phyloP scores from a whole-genome alignment of 2,888 invertebrate species.

The Drosophila austrosaltans region DNA sequence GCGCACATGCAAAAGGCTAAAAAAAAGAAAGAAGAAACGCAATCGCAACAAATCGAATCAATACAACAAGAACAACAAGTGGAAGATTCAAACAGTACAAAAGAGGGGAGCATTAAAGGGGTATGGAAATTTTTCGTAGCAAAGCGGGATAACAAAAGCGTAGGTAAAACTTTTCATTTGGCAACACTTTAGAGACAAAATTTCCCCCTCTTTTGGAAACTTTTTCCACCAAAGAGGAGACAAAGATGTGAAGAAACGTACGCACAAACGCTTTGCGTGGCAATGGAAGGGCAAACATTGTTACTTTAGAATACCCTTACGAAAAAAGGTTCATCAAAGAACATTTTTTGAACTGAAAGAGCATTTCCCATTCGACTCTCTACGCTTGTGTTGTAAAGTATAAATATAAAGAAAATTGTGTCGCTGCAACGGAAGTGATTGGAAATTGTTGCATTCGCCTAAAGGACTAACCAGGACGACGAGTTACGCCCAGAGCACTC shows the following conservation, averaged over 20 bases:
- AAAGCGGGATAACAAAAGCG: conserved; percentile 54
- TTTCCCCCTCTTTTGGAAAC: conserved; percentile 29
- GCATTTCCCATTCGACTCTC: conserved; percentile 1
- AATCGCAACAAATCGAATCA: conserved; percentile 78
- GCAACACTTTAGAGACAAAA: conserved; percentile 65
- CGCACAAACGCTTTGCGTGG: conserved; percentile 32
- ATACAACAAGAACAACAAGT: conserved; percentile 45
- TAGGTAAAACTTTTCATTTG: conserved; percentile 70
- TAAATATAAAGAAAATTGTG: conserved; percentile 72
- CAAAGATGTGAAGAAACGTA: conserved; percentile 6
- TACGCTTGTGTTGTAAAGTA: conserved; percentile 53
- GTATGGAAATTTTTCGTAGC: neutral
- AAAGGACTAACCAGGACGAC: conserved; percentile 32
- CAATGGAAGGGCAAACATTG: neutral
- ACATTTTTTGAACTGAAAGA: neutral
- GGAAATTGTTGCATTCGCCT: conserved; percentile 75
- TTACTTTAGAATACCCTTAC: neutral
- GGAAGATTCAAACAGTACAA: neutral
- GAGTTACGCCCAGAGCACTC: conserved; percentile 50
- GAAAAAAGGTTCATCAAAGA: neutral
- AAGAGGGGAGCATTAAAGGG: neutral
- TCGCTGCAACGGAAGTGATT: conserved; percentile 79
- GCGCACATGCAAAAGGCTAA: conserved; percentile 76
- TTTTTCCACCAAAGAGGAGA: conserved; percentile 41
- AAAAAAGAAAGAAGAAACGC: conserved; percentile 71